Evolutionary conservation across 2,797 vertebrate species (phyloP).

Genomic region (Acanthis flammea): DNA sequence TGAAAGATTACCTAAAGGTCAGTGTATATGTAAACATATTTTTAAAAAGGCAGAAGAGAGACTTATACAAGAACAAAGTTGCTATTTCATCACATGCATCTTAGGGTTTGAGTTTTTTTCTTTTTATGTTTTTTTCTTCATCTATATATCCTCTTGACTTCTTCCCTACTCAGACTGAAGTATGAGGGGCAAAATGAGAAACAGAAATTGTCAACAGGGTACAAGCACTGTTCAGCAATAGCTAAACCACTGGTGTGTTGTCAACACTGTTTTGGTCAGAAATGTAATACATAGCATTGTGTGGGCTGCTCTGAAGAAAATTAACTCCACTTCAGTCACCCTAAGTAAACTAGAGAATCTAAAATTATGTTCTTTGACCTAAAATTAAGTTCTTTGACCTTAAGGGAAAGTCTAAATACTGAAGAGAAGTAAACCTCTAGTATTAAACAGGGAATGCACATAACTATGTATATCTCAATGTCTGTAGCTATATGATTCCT

Average conservation of each 20-base stretch:
- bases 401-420: not conserved
- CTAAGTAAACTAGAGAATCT: accelerated
- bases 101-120: not conserved
- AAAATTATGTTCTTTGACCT: too few relatives aligned
- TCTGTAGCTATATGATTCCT: not conserved
- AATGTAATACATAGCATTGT: not conserved
- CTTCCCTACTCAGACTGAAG: not conserved
- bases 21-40: not conserved
- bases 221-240: not conserved
- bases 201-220: not conserved
- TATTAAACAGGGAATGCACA: not conserved
- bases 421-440: not conserved
- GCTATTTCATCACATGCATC: not conserved
- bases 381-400: not conserved
- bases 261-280: not conserved
- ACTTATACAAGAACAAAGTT: not conserved
- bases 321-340: not conserved
- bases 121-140: not conserved
- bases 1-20: not conserved
- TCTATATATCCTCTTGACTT: not conserved
- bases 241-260: not conserved
- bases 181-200: not conserved
- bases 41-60: not conserved
- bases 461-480: not conserved
- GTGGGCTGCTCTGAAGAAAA: not conserved